These are phyloP conservation scores for Microcebus lehilahytsara DNA, from an alignment of 2,113 vertebrate species.

Conservation along the genomic window DNA sequence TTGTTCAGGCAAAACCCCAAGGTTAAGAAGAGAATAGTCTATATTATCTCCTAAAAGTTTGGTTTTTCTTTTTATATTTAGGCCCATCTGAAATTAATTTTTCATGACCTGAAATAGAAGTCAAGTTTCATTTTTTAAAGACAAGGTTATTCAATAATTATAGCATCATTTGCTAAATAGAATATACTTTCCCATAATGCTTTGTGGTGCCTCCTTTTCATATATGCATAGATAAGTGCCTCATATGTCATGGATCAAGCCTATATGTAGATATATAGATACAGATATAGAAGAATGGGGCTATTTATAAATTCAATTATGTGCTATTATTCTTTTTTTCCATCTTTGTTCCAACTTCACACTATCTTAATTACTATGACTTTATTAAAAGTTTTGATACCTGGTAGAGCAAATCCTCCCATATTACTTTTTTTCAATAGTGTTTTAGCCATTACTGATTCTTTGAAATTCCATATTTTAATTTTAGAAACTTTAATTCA, in stretches of 20 bases:
- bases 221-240: background rate
- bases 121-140: slow-evolving; percentile 1
- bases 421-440: background rate
- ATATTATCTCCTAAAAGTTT: background rate
- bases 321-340: background rate
- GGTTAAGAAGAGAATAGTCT: background rate
- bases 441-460: background rate
- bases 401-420: background rate
- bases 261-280: background rate
- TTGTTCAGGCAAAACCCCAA: background rate
- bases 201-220: background rate
- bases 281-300: background rate
- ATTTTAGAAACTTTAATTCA: background rate
- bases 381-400: background rate
- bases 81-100: background rate
- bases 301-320: background rate
- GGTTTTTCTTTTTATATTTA: background rate
- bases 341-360: background rate
- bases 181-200: background rate
- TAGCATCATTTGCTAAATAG: background rate
- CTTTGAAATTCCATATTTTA: background rate
- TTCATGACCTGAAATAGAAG: background rate
- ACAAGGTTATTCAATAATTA: background rate
- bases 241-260: background rate
- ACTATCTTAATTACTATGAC: background rate